phyloP scores from a whole-genome alignment of 2,888 invertebrate genomes.

The Cephus spinipes region DNA sequence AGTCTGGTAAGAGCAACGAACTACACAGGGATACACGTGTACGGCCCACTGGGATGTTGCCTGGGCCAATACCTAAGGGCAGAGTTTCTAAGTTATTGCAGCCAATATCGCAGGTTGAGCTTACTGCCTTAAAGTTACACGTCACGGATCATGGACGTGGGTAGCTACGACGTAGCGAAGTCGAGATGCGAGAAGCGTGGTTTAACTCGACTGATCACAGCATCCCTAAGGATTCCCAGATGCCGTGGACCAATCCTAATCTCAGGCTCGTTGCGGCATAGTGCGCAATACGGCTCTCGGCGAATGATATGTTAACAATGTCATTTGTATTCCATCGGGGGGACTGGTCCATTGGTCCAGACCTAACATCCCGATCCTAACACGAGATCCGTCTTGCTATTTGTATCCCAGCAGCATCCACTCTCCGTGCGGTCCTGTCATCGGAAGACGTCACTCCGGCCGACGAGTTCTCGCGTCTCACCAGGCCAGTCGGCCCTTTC shows the following conservation, averaged over 20 bases:
- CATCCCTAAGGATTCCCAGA: background rate
- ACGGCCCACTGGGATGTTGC: background rate
- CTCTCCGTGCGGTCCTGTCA: background rate
- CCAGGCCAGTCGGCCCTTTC: background rate
- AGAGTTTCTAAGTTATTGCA: constrained; percentile 26
- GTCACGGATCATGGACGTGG: background rate
- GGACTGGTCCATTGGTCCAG: background rate
- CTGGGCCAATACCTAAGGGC: background rate
- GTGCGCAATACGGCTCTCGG: background rate
- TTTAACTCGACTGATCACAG: background rate
- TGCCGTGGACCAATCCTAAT: background rate
- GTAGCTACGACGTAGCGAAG: background rate
- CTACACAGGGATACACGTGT: background rate
- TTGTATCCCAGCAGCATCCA: background rate
- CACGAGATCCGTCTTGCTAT: background rate
- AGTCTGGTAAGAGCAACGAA: background rate
- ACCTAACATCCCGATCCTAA: background rate
- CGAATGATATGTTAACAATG: background rate
- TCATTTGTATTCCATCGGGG: background rate
- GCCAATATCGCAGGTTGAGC: constrained; percentile 24
- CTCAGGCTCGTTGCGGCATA: background rate
- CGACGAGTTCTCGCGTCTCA: background rate
- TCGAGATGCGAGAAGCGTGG: background rate
- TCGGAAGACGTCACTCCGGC: background rate
- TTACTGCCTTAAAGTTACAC: background rate